Conservation (phyloP, 2,888 invertebrate genomes). For the Acanthopleura granulata region DNA sequence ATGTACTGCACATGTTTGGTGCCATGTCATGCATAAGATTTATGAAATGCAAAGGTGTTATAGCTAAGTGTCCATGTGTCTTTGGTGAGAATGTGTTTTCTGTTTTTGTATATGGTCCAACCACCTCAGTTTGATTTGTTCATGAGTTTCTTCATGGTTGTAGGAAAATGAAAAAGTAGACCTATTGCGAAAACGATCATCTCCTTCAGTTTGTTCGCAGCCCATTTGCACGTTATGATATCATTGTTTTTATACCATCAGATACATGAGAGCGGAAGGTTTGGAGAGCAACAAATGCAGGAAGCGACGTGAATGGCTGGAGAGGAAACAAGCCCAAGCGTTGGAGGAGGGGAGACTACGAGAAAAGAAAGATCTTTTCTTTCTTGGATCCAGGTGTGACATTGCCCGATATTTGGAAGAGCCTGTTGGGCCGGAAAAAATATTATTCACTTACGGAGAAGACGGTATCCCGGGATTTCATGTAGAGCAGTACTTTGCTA, state of each 20-base stretch:
- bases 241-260: background rate
- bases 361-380: background rate
- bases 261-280: slow-evolving; percentile 13
- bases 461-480: background rate
- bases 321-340: background rate
- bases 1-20: too few relatives aligned
- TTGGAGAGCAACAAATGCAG: slow-evolving; percentile 15
- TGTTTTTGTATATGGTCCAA: too few relatives aligned
- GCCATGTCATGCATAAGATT: too few relatives aligned
- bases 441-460: background rate
- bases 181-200: too few relatives aligned
- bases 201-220: too few relatives aligned
- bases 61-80: too few relatives aligned
- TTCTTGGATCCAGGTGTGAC: background rate
- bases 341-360: background rate
- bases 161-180: too few relatives aligned
- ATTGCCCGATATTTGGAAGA: background rate
- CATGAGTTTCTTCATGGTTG: too few relatives aligned
- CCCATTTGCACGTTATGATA: too few relatives aligned
- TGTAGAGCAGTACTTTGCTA: background rate
- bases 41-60: too few relatives aligned
- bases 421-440: background rate
- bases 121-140: too few relatives aligned
- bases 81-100: too few relatives aligned
- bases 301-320: slow-evolving; percentile 14